Evolutionary conservation across 2,888 invertebrate species (phyloP).

Genomic region (Prosapia bicincta): DNA sequence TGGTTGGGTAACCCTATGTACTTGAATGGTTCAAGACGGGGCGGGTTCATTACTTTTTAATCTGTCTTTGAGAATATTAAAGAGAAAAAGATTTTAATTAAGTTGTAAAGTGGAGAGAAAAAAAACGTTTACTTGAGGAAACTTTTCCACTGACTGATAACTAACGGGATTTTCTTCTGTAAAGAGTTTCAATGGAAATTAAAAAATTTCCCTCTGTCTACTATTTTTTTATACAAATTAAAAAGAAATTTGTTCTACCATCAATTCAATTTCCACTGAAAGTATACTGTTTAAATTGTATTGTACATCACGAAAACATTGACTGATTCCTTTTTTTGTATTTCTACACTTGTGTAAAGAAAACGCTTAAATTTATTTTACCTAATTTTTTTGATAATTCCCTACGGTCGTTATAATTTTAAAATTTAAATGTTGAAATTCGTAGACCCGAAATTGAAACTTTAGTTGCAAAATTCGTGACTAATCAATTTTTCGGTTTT

Average conservation of each 20-base stretch:
- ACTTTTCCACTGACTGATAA: slow-evolving; percentile 15
- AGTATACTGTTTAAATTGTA: neutral
- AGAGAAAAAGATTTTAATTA: slow-evolving; percentile 33
- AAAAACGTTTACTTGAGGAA: slow-evolving; percentile 20
- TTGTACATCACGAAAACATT: neutral
- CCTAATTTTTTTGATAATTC: no score
- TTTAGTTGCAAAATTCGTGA: no score
- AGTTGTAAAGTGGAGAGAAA: slow-evolving; percentile 22
- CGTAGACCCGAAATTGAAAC: no score
- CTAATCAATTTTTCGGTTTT: no score
- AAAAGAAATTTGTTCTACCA: slow-evolving; percentile 15
- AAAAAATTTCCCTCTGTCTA: slow-evolving; percentile 23
- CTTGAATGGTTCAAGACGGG: slow-evolving; percentile 15
- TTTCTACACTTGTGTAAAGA: no score
- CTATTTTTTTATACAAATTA: slow-evolving; percentile 24
- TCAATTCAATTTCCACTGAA: neutral
- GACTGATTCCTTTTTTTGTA: no score
- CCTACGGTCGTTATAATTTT: no score
- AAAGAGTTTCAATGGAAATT: slow-evolving; percentile 27
- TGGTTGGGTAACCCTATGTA: slow-evolving; percentile 30
- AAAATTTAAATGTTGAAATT: no score
- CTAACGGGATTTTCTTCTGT: slow-evolving; percentile 13
- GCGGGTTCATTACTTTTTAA: slow-evolving; percentile 31
- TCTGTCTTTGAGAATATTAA: slow-evolving; percentile 31
- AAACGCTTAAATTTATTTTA: no score